Base-by-base conservation (phyloP, 2,113 vertebrate genomes). In the Muntiacus muntjak region DNA sequence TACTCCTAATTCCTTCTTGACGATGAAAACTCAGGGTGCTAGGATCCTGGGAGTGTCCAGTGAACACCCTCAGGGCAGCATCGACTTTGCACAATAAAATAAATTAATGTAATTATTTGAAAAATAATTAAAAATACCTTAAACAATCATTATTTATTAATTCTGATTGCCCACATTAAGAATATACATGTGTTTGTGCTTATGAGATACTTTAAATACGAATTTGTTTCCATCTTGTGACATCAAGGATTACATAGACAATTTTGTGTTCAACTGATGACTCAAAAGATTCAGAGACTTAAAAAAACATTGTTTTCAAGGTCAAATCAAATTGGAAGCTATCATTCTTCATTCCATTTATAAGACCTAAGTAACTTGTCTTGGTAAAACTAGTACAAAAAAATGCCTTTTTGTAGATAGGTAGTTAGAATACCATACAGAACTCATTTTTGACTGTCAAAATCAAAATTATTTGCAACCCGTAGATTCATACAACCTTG, bases 401-500 rank as follows among this genome's bases (percentile, higher is more conserved):
- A 98, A 98, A 98, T 98, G 90, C 91, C 98, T 94, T 95, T 98
- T 98, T 96, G 86, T 96, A 97, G 98, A 95, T 97, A 98, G 97
- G 98, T 98, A 98, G 98, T 98, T 99, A 98, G 96, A 98, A 95
- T 98, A 98, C 85, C 96, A 97, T 98, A 97, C 96, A 98, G 97
- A 98, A 96, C 97, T 98, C 93, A 98, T 99, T 99, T 99, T 98
- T 99, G 97, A 98, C 97, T 99, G 97, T 98, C 98, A 98, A 95
- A 98, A 98, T 67, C 96, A 64, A 98, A 98, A 98, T 98, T 98
- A 99, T 99, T 98, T 98, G 97, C 97, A 97, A 99, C 97, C 97
- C 98, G 94, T 97, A 96, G 96, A 97, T 91, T 98, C 93, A 93
- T 98, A 96, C 98, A 98, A 96, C 94, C 94, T 97, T 95, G 93